Evolutionary conservation across 2,888 invertebrate genomes (phyloP).

Genomic region (Amiota minor): DNA sequence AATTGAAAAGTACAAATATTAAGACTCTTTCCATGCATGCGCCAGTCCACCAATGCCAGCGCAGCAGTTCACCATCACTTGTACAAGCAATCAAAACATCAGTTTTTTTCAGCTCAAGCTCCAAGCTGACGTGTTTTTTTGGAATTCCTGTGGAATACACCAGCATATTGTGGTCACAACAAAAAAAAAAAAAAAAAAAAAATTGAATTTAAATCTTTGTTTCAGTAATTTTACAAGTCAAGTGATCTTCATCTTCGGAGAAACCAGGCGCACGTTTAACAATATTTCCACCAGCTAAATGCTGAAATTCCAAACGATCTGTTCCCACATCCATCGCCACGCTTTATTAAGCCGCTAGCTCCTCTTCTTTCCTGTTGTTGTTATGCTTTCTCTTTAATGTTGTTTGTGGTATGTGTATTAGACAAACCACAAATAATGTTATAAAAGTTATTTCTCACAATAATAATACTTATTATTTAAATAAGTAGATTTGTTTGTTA

Average conservation of each 20-base stretch:
- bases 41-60: constrained; percentile 79
- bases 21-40: constrained; percentile 75
- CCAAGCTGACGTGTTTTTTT: constrained; percentile 75
- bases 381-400: neutral
- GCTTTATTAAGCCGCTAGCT: neutral
- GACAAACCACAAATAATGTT: constrained; percentile 15
- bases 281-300: constrained; percentile 79
- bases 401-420: constrained; percentile 35
- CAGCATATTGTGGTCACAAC: constrained; percentile 77
- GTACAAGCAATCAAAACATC: constrained; percentile 76
- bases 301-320: constrained; percentile 75
- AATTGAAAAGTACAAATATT: constrained; percentile 74
- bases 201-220: neutral
- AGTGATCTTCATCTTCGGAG: constrained; percentile 75
- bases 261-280: constrained; percentile 78
- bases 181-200: constrained; percentile 73
- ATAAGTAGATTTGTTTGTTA: no score
- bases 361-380: constrained; percentile 3
- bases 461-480: no score
- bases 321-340: constrained; percentile 61
- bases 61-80: constrained; percentile 75
- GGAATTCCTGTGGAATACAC: constrained; percentile 79
- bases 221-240: neutral
- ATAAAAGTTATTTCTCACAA: neutral
- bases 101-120: constrained; percentile 73